Conservation (phyloP, 1,140 invertebrate genomes). For the Danaus melanippus region DNA sequence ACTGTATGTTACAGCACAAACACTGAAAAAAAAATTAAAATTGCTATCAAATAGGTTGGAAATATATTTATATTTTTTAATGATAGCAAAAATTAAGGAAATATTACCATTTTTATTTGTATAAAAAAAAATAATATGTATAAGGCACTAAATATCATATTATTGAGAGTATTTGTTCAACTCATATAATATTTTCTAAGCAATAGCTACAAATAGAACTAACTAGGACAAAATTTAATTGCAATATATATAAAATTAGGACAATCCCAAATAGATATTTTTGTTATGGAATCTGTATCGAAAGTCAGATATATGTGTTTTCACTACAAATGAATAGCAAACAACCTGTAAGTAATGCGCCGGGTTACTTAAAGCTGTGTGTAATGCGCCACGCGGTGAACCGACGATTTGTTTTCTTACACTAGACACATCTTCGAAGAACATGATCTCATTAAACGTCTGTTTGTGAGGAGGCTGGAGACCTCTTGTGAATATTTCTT, state of each 20-base stretch:
- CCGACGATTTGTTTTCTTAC: slow-evolving; percentile 85
- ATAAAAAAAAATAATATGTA: too few relatives aligned
- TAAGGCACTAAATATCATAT: too few relatives aligned
- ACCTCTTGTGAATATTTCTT: slow-evolving; percentile 37
- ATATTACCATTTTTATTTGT: too few relatives aligned
- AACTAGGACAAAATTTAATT: too few relatives aligned
- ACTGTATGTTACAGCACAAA: slow-evolving; percentile 79
- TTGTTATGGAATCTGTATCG: not conserved
- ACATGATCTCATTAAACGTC: slow-evolving; percentile 80
- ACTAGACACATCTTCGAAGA: slow-evolving; percentile 78
- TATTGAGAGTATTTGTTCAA: too few relatives aligned
- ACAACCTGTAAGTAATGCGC: slow-evolving; percentile 82
- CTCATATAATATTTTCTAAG: too few relatives aligned
- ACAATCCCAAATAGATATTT: not conserved
- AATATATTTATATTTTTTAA: too few relatives aligned
- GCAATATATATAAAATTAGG: not conserved
- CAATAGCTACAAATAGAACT: too few relatives aligned
- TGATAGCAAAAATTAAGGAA: too few relatives aligned
- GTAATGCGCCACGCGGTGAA: slow-evolving; percentile 83
- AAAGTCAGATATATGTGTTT: too few relatives aligned
- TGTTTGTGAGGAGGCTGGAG: slow-evolving; percentile 64
- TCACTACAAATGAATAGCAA: too few relatives aligned
- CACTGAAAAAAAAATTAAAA: slow-evolving; percentile 71
- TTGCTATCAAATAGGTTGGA: too few relatives aligned
- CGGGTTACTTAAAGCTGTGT: slow-evolving; percentile 86